Percentiles rank a stretch among this genome's conserved stretches.
Evolutionary conservation across 2,113 vertebrate genomes (phyloP).

Genomic region (Noturus placidus): DNA sequence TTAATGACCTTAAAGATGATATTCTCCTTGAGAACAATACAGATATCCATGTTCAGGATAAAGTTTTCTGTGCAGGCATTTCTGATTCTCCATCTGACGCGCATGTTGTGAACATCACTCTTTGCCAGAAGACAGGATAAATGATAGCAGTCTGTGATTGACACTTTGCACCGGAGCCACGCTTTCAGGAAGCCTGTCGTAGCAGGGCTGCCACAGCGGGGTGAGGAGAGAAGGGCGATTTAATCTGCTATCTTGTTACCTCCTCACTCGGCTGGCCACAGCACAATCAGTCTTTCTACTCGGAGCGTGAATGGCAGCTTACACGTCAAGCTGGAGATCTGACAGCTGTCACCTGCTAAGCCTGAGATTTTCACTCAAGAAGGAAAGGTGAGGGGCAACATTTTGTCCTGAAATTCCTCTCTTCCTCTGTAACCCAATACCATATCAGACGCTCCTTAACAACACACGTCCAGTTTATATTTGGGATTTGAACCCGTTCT

Average conservation of each 20-base stretch:
- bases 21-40: background rate
- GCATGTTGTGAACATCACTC: conserved; percentile 18
- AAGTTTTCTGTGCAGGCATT: background rate
- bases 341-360: conserved; percentile 44
- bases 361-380: conserved; percentile 8
- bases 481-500: background rate
- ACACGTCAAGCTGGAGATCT: conserved; percentile 36
- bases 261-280: conserved; percentile 27
- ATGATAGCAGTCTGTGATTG: conserved; percentile 43
- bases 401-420: background rate
- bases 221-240: conserved; percentile 31
- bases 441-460: background rate
- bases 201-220: background rate
- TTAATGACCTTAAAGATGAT: background rate
- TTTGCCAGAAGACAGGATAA: conserved; percentile 26
- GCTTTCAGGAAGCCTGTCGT: conserved; percentile 20
- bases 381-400: background rate
- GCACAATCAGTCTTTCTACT: conserved; percentile 39
- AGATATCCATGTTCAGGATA: background rate
- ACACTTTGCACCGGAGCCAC: conserved; percentile 20
- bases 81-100: background rate
- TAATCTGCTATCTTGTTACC: conserved; percentile 53
- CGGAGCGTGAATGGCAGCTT: conserved; percentile 34
- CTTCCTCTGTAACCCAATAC: background rate
- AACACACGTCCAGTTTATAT: background rate